Base-by-base conservation (phyloP, 35 echinoderm and acorn worm species). In the Anneissia japonica region DNA sequence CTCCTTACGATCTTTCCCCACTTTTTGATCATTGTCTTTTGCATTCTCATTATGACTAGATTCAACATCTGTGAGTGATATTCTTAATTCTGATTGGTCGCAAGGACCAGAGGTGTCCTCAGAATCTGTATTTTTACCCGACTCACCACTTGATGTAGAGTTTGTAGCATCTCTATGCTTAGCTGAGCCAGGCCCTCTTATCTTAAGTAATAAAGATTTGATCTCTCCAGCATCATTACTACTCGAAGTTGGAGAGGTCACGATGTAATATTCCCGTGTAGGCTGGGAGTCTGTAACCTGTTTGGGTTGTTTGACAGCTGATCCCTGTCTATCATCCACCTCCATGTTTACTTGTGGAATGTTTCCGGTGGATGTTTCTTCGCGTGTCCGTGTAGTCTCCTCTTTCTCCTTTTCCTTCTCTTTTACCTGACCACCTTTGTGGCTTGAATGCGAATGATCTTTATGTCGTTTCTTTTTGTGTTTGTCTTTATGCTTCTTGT, bases 221-320 rank as follows among this genome's bases (percentile, higher is more conserved):
- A 97, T 93, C 72, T 97, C 94, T 21, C 94, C 91, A 32, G 85
- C 74, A 77, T 92, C 80, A 85, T 92, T 86, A 72, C 81, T 86
- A 19, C 84, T 90, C 28, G 93, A 96, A 31, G 93, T 91, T 77
- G 91, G 91, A 39, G 87, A 88, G 45, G 91, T 51, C 12, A 97
- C 94, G 73, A 97, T 97, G 75, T 97, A 97, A 79, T 97, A 97
- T 74, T 83, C 94, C 74, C 89, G 46, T 28, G 89, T 83, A 0
- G 88, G 82, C 28, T 73, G 36, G 12, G 79, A 39, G 79, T 64
- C 51, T 19, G 11, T 64, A 26, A 26, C 51, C 19, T 64, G 51
- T 26, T 64, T 64, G 11, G 51, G 51, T 64, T 64, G 51, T 64
- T 64, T 64, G 19, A 9, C 51, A 12, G 51, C 51, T 6, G 51